phyloP scores from a whole-genome alignment of 2,113 vertebrate species.

The Helogale parvula region DNA sequence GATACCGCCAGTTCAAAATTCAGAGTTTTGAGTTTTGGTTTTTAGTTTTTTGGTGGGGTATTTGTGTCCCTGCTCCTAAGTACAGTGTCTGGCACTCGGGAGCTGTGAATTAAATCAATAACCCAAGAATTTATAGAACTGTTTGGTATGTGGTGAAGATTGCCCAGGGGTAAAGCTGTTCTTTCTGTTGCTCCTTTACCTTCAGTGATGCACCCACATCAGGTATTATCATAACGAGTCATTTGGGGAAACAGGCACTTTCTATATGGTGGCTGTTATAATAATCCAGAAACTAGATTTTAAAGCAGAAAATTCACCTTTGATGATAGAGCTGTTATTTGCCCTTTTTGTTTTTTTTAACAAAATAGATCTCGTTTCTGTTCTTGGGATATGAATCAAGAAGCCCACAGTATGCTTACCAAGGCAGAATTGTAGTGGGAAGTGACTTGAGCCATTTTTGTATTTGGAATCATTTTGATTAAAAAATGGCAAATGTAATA shows the following conservation, averaged over 20 bases:
- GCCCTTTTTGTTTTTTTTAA: background rate
- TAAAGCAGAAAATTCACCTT: constrained; percentile 14
- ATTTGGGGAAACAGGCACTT: constrained; percentile 19
- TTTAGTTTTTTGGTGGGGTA: background rate
- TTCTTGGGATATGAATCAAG: background rate
- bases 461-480: constrained; percentile 13
- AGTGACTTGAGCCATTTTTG: background rate
- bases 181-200: constrained; percentile 43
- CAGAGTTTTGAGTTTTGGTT: background rate
- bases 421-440: background rate
- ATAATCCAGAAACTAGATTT: constrained; percentile 15
- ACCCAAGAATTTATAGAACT: background rate
- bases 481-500: background rate
- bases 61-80: background rate
- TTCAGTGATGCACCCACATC: background rate
- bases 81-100: background rate
- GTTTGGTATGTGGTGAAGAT: background rate
- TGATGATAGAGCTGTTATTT: background rate
- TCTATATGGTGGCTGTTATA: background rate
- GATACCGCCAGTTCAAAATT: background rate
- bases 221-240: background rate
- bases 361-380: background rate
- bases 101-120: background rate
- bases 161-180: background rate
- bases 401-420: background rate